Percentiles rank a stretch among this genome's conserved stretches.
Evolutionary conservation across 2,888 invertebrate species (phyloP).

Genomic region (Dryadula phaetusa): DNA sequence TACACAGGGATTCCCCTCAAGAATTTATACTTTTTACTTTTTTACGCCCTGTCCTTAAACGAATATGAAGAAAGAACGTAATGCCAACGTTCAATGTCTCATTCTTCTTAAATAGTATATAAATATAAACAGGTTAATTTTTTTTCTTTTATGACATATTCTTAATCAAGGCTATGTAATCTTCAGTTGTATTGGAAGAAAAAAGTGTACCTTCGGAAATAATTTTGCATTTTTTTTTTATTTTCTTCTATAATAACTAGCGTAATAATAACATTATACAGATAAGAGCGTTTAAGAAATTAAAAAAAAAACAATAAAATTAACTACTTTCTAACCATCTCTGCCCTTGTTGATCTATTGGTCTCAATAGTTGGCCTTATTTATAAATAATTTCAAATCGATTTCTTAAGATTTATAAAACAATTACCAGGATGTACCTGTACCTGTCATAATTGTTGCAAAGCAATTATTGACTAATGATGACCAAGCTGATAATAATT

Average conservation of each 20-base stretch:
- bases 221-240: too few relatives aligned
- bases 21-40: not conserved
- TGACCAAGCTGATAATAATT: not conserved
- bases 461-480: conserved; percentile 21
- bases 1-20: not conserved
- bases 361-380: conserved; percentile 7
- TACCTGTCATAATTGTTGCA: conserved; percentile 14
- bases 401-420: conserved; percentile 26
- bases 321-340: conserved; percentile 1
- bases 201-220: too few relatives aligned
- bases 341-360: conserved; percentile 5
- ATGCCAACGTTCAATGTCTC: not conserved
- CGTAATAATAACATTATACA: too few relatives aligned
- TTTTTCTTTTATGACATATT: too few relatives aligned
- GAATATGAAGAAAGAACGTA: not conserved
- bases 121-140: too few relatives aligned
- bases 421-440: conserved; percentile 37
- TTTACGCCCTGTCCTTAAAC: not conserved
- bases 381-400: conserved; percentile 25
- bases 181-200: too few relatives aligned
- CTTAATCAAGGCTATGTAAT: too few relatives aligned
- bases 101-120: too few relatives aligned
- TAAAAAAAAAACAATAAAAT: not conserved
- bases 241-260: too few relatives aligned
- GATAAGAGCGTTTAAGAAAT: not conserved